Evolutionary conservation across 1,140 invertebrate genomes (phyloP), one percentile per base, ranked within the genome.

Genomic region (Lepidurus arcticus): DNA sequence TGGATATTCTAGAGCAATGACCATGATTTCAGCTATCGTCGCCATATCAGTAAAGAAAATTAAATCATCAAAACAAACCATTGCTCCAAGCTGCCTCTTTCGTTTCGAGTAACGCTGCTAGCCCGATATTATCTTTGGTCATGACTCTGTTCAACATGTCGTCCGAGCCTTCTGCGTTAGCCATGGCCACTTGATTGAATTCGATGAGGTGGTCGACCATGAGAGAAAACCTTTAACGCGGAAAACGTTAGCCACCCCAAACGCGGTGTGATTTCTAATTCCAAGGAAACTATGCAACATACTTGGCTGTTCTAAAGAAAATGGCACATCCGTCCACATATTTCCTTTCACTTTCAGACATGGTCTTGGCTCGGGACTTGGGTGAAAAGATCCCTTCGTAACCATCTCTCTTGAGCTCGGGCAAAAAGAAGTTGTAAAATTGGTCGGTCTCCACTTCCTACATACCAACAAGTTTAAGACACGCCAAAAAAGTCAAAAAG

Each of bases 271-370:
- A 26, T 75, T 7, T 26, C 16, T n/a, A 75, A 75, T 24, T 42
- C 1, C 13, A 44, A 1, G 74, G n/a, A 24, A 75, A 8, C 74
- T 42, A 24, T 16, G 11, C 1, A 73, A 89, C 91, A 90, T 87
- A 98, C 96, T 99, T 99, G 82, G 92, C 91, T 82, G 91, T 92
- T 86, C 93, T 89, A 86, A 92, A 99, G 87, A 99, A 99, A 82
- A 99, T 98, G 79, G 98, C 97, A 88, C 98, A 99, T 79, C 98
- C 98, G 86, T 99, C 98, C 8, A 99, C 98, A 86, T 94, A 96
- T 86, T 98, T 98, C 80, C 95, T 88, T 83, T 99, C 98, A 81
- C 92, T 91, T 84, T 98, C 96, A 1, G 91, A 91, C 98, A 99
- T 99, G 47, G 97, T 99, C 85, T 98, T 98, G 2, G 98, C 97